Evolutionary conservation across 2,113 vertebrate species (phyloP), one percentile per base, ranked within the genome.

Genomic region (Nothocercus julius): DNA sequence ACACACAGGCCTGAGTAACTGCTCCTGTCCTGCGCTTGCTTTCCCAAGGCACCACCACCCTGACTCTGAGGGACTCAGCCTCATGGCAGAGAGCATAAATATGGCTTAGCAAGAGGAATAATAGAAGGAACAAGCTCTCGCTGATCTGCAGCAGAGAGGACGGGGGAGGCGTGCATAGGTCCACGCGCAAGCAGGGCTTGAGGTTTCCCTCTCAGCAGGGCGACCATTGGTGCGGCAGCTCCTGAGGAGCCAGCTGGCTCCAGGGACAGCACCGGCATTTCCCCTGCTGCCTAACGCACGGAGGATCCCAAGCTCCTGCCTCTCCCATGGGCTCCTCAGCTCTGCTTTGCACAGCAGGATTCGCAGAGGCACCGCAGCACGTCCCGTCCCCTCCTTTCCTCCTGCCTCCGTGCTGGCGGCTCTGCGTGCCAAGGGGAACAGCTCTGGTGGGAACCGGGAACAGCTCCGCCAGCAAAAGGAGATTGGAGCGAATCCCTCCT

Each of bases 1-100:
- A 6, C 5, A 11, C 10, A 20, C 34, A 56, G 45, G 24, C 24
- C 82, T 0, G 0, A 3, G 24, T 1, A 15, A 27, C 78, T 51
- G 59, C 32, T 72, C 6, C 0, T n/a, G 36, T 68, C 63, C 58
- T 49, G 58, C 63, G 28, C 13, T 66, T 1, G 1, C 62, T 63
- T 79, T 69, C 42, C 58, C 47, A 27, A 32, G 25, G 17, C 68
- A 38, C 30, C 49, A 5, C 51, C 64, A 56, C 44, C 27, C 22
- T 2, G 2, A 2, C 38, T 67, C 40, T 51, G 69, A 59, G 47
- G 15, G 53, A 13, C 64, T 25, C 38, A 83, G 51, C 32, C 15
- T 1, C 0, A 2, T 16, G 30, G 63, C 63, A 49, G 72, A 27
- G 38, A 86, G 53, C 34, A 61, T 49, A 56, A 85, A 73, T 36